Conservation (phyloP, 2,888 invertebrate genomes). For the Trileptium ribeirensis region DNA sequence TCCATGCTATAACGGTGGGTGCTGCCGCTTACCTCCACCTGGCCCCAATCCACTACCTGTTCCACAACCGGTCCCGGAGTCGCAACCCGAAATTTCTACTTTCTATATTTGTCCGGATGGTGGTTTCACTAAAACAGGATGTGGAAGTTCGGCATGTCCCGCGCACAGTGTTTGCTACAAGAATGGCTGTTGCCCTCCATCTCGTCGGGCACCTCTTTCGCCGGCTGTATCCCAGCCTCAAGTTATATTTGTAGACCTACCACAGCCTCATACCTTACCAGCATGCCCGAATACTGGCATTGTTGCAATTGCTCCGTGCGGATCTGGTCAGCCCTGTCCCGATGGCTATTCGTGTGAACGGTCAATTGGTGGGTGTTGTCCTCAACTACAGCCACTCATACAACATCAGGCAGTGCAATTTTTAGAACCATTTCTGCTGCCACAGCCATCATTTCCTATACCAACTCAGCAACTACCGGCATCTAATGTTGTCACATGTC, state of each 20-base stretch:
- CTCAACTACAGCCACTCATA: conserved; percentile 10
- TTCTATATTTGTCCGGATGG: no score
- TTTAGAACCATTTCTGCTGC: no score
- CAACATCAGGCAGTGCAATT: no score
- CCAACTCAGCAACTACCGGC: background rate
- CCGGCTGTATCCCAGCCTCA: background rate
- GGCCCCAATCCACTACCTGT: background rate
- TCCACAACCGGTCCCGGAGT: background rate
- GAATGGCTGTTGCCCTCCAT: background rate
- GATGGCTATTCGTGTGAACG: conserved; percentile 38
- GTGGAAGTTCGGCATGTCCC: no score
- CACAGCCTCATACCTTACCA: no score
- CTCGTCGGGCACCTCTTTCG: background rate
- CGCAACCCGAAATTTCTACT: no score
- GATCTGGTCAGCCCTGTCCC: background rate
- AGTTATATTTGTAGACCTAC: no score
- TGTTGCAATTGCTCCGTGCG: background rate
- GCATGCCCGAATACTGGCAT: background rate
- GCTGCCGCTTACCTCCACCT: conserved; percentile 16
- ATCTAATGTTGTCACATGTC: background rate
- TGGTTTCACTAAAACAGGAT: no score
- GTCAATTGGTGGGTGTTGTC: conserved; percentile 46
- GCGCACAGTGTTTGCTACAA: background rate
- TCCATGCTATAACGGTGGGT: conserved; percentile 8
- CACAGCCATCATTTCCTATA: background rate